Evolutionary conservation across 2,113 vertebrate species (phyloP), one percentile per base, ranked within the genome.

Genomic region (Vidua macroura): DNA sequence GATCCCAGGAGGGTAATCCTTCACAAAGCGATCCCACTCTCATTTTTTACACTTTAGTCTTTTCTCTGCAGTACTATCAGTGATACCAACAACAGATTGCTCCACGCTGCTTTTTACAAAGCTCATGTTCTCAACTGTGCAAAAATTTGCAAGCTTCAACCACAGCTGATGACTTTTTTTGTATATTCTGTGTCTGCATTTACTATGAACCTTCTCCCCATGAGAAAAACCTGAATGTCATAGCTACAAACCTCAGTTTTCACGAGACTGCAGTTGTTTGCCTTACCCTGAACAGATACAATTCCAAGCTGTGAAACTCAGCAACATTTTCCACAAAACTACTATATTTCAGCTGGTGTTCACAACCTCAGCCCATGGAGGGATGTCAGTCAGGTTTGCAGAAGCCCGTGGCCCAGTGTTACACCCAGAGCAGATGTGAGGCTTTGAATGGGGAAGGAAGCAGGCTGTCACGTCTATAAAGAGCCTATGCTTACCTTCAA

Each of bases 1-100:
- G 43, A 78, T 35, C 37, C 82, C 66, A 43, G 43, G 18, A 51
- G 10, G 52, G 22, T 7, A 87, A 51, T 62, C 23, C 30, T 82
- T 55, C 43, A 9, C 5, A 2, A 28, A 0, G 1, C 0, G 0
- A 52, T 33, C 27, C 28, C 28, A 28, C 37, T 82, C n/a, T 58
- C 39, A 21, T 4, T 56, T 41, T 46, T 58, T 6, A 51, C 0
- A 0, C 21, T 86, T 35, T 3, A 62, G 35, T 21, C 55, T 86
- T 48, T 77, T 74, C 77, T 31, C 51, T 53, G 48, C 3, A 7
- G n/a, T 49, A 44, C 41, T 14, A 4, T 18, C 15, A 69, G 43
- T 7, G 27, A 43, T 15, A 39, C 31, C 55, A 49, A 60, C 56
- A 87, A 92, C 55, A 89, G 48, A 77, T 43, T 91, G 72, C 33